These are phyloP conservation scores for Dryadula phaetusa DNA, from an alignment of 2,888 invertebrate genomes.

Conservation along the genomic window DNA sequence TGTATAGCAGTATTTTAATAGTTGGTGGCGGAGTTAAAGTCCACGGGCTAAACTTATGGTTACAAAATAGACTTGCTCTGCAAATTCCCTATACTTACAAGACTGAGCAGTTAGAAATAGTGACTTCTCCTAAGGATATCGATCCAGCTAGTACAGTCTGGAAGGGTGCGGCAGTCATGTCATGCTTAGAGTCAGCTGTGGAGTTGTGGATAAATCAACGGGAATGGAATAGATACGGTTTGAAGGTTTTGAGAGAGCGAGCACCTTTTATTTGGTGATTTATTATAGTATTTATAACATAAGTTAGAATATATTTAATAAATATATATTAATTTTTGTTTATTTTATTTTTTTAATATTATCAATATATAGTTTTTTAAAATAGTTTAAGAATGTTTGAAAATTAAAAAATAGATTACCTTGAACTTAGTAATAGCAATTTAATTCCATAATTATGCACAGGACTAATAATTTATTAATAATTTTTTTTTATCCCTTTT, in stretches of 20 bases:
- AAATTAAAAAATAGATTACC: too few relatives aligned
- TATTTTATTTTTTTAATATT: too few relatives aligned
- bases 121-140: conserved; percentile 95
- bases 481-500: too few relatives aligned
- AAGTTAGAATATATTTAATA: not conserved
- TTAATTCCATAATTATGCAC: too few relatives aligned
- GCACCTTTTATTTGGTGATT: conserved; percentile 95
- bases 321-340: too few relatives aligned
- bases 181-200: conserved; percentile 95
- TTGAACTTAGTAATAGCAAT: too few relatives aligned
- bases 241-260: conserved; percentile 93
- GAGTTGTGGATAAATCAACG: conserved; percentile 94
- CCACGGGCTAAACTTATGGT: conserved; percentile 91
- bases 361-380: too few relatives aligned
- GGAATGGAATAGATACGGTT: conserved; percentile 94
- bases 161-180: conserved; percentile 98
- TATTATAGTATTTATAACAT: not conserved
- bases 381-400: too few relatives aligned
- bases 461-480: too few relatives aligned
- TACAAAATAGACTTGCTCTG: conserved; percentile 93
- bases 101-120: conserved; percentile 94
- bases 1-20: conserved; percentile 96
- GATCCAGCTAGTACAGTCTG: conserved; percentile 95
- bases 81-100: conserved; percentile 93
- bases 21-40: conserved; percentile 97